These are phyloP conservation scores for Alouatta palliata DNA, from an alignment of 2,113 vertebrate genomes.

Conservation along the genomic window DNA sequence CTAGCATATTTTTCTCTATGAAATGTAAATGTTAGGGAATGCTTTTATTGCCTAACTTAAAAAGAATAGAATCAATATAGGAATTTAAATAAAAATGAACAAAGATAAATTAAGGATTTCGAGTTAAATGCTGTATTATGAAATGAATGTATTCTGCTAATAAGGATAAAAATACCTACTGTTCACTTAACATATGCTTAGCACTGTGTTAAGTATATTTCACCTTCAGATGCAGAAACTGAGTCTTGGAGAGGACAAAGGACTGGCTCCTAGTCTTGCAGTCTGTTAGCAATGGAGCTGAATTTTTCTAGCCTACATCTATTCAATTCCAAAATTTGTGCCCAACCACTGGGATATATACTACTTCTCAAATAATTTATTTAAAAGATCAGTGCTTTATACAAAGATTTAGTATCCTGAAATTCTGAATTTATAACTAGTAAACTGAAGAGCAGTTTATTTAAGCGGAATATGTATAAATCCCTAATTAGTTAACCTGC, in stretches of 20 bases:
- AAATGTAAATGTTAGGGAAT: slow-evolving; percentile 22
- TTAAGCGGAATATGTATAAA: neutral
- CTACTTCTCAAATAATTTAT: neutral
- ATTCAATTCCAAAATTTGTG: neutral
- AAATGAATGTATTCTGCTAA: neutral
- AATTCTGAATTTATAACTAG: slow-evolving; percentile 16
- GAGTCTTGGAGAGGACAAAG: neutral
- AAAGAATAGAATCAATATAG: neutral
- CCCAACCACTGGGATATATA: neutral
- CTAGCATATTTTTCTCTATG: neutral
- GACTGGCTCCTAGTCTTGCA: neutral
- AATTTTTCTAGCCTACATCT: neutral
- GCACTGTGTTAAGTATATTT: neutral
- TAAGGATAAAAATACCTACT: neutral
- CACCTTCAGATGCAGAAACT: neutral
- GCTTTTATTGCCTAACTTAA: neutral
- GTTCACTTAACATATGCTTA: neutral
- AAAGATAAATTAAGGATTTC: slow-evolving; percentile 15
- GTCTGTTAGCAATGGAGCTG: neutral
- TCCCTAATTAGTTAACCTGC: neutral
- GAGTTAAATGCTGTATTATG: neutral
- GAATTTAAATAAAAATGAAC: slow-evolving; percentile 45
- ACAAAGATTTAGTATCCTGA: neutral
- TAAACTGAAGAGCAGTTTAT: slow-evolving; percentile 35
- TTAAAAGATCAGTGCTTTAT: neutral